Percentiles rank a stretch among this genome's conserved stretches.
phyloP scores from a whole-genome alignment of 2,113 vertebrate species.

The Atlantisia rogersi region DNA sequence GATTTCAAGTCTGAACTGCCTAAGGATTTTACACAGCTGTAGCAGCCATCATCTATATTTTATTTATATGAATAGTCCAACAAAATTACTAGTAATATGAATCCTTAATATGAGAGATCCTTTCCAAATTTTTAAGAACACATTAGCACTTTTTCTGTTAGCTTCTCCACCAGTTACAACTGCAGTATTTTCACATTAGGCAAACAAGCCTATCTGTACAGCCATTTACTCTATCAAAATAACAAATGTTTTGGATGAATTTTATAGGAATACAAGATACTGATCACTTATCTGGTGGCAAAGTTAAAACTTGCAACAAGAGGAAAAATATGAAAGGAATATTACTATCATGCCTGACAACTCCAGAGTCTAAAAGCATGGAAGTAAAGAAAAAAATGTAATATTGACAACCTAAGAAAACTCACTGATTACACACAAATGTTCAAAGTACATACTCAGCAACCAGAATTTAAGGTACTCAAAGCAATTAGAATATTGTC shows the following conservation, averaged over 20 bases:
- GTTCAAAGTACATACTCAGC: not conserved
- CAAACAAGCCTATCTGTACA: not conserved
- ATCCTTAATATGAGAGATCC: not conserved
- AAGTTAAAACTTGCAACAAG: not conserved
- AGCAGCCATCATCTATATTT: not conserved
- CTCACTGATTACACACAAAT: not conserved
- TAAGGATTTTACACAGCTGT: not conserved
- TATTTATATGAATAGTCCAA: not conserved
- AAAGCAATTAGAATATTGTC: not conserved
- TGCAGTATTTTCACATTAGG: not conserved
- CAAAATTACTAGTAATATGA: not conserved
- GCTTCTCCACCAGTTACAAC: not conserved
- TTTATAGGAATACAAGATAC: not conserved
- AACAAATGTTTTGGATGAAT: not conserved
- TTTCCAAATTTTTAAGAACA: not conserved
- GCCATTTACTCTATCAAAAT: not conserved
- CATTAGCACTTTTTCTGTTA: not conserved
- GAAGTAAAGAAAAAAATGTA: not conserved
- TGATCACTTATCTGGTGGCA: not conserved
- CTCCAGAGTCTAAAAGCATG: fast-evolving
- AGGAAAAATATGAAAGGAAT: not conserved
- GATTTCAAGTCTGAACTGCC: not conserved
- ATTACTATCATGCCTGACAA: not conserved
- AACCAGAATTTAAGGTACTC: not conserved
- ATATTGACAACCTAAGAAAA: not conserved